Conservation (phyloP, 35 echinoderm and acorn worm species). For the Lytechinus variegatus region DNA sequence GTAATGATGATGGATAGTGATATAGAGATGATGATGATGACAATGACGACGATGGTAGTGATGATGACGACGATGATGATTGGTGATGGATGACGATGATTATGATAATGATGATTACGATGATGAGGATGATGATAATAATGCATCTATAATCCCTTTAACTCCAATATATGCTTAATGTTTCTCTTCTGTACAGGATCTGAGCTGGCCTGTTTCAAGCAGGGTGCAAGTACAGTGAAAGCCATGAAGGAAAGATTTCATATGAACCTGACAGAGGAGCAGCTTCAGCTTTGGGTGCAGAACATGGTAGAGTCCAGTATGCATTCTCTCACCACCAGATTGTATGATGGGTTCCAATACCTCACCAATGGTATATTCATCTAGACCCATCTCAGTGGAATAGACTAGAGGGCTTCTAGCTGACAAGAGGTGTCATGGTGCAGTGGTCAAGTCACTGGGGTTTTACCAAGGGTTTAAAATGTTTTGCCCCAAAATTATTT, state of each 20-base stretch:
- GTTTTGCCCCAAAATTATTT: no score
- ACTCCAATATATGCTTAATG: neutral
- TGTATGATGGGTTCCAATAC: conserved; percentile 99
- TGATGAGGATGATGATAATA: neutral
- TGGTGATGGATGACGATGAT: neutral
- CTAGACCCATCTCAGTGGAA: neutral
- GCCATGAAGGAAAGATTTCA: conserved; percentile 90
- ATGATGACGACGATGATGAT: neutral
- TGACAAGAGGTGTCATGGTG: neutral
- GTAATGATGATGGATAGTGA: neutral
- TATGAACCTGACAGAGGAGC: conserved; percentile 97
- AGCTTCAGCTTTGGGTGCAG: conserved; percentile 93
- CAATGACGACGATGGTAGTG: neutral
- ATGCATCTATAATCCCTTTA: neutral
- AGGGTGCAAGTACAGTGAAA: conserved; percentile 93
- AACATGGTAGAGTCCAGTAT: conserved; percentile 99
- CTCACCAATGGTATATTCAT: conserved; percentile 99
- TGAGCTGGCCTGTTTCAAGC: conserved; percentile 94
- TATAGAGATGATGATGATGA: neutral
- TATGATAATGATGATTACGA: neutral
- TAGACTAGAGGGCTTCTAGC: neutral
- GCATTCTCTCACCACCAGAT: conserved; percentile 96
- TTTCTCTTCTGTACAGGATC: conserved; percentile 68
- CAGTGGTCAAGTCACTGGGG: neutral
- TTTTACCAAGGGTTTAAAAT: no score